Percentiles rank a stretch among this genome's conserved stretches.
phyloP scores from a whole-genome alignment of 2,888 invertebrate species.

The Allygus modestus region DNA sequence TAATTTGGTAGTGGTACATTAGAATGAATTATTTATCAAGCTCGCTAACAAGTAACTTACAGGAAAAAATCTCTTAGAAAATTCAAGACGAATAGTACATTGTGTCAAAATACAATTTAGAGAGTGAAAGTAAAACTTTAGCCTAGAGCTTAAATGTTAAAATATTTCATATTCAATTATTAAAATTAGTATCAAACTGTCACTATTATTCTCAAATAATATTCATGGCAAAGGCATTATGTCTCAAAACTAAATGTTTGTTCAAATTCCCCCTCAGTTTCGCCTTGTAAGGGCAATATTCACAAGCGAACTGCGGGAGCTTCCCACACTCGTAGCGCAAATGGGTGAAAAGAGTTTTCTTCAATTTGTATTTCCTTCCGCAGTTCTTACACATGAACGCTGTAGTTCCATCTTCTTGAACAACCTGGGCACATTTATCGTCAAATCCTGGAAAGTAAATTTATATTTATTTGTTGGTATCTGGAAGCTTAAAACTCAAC shows the following conservation, averaged over 20 bases:
- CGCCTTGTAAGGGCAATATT: constrained; percentile 74
- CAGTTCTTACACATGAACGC: constrained; percentile 52
- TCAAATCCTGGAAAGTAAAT: constrained; percentile 6
- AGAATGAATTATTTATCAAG: too few relatives aligned
- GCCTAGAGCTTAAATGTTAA: too few relatives aligned
- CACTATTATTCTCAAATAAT: background rate
- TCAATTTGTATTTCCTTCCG: constrained; percentile 60
- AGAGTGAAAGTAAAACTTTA: too few relatives aligned
- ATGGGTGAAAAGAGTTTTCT: constrained; percentile 68
- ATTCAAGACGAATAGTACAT: too few relatives aligned
- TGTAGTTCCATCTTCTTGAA: constrained; percentile 2
- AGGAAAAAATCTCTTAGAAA: too few relatives aligned
- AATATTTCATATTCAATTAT: too few relatives aligned
- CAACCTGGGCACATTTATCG: background rate
- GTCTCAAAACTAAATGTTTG: constrained; percentile 66
- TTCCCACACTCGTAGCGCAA: constrained; percentile 70
- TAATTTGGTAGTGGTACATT: too few relatives aligned
- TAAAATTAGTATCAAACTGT: background rate
- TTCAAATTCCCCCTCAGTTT: constrained; percentile 74
- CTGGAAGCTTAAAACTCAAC: too few relatives aligned
- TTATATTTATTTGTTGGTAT: too few relatives aligned
- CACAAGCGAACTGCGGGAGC: constrained; percentile 68
- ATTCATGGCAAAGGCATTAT: background rate
- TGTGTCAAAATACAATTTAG: too few relatives aligned
- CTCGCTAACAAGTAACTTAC: too few relatives aligned